Conservation (phyloP, 2,113 vertebrate genomes). For the Odobenus rosmarus region DNA sequence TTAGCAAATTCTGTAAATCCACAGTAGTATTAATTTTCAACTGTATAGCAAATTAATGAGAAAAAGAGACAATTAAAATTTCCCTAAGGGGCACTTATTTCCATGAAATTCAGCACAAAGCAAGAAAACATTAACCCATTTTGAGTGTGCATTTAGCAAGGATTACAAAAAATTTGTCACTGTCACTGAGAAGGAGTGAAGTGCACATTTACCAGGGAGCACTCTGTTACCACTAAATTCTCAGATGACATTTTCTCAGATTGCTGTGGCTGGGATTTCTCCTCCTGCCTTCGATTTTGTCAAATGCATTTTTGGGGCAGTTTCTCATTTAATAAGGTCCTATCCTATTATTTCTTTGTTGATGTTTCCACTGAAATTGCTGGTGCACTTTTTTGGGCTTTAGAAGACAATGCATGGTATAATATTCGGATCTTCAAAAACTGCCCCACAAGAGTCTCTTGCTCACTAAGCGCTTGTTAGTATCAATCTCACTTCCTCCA, state of each 20-base stretch:
- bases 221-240: not conserved
- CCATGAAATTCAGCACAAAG: constrained; percentile 46
- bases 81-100: constrained; percentile 8
- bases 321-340: constrained; percentile 38
- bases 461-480: not conserved
- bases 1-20: constrained; percentile 69
- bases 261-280: not conserved
- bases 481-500: not conserved
- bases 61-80: constrained; percentile 65
- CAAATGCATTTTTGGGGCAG: constrained; percentile 32
- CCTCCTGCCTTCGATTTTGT: constrained; percentile 43
- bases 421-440: not conserved
- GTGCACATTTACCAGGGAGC: not conserved
- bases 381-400: not conserved
- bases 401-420: not conserved
- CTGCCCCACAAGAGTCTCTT: not conserved
- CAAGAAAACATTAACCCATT: constrained; percentile 25
- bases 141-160: not conserved
- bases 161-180: not conserved
- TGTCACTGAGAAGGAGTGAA: not conserved
- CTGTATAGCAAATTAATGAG: constrained; percentile 51
- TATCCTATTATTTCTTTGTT: constrained; percentile 40
- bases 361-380: constrained; percentile 29
- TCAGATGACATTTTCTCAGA: constrained; percentile 54
- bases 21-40: constrained; percentile 67